Conservation (phyloP, 2,797 vertebrate species). For the Enteromius afrohamiltoni region DNA sequence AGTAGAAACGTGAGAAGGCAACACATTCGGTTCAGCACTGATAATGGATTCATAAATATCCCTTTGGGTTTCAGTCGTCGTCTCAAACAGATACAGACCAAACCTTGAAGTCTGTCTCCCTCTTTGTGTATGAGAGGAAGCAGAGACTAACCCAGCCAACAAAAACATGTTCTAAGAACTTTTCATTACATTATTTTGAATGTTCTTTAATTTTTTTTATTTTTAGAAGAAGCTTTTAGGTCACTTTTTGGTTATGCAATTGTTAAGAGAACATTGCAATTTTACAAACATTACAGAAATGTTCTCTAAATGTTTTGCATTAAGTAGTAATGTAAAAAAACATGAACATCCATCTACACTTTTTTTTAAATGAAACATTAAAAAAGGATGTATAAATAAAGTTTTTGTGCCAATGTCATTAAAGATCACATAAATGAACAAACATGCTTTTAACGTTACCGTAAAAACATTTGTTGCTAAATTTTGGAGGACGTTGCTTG, state of each 20-base stretch:
- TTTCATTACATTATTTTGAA: not conserved
- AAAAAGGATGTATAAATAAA: not conserved
- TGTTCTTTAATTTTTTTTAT: not conserved
- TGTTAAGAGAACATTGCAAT: not conserved
- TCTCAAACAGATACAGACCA: constrained; percentile 53
- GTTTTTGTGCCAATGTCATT: not conserved
- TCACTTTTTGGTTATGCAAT: not conserved
- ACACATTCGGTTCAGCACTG: constrained; percentile 65
- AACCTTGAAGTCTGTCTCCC: constrained; percentile 46
- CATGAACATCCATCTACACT: not conserved
- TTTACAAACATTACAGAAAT: not conserved
- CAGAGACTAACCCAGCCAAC: constrained; percentile 15
- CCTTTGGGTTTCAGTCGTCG: constrained; percentile 71
- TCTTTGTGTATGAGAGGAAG: constrained; percentile 35
- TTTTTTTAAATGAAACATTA: not conserved
- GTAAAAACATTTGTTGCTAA: not conserved
- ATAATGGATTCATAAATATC: constrained; percentile 75
- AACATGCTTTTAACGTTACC: not conserved
- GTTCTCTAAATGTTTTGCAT: not conserved
- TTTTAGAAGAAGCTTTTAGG: too few species aligned
- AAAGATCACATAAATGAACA: not conserved
- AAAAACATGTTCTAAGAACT: not conserved
- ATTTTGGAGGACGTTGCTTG: not conserved
- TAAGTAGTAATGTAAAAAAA: not conserved
- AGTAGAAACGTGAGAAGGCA: constrained; percentile 68